Evolutionary conservation across 2,797 vertebrate species (phyloP).

Genomic region (Micromesistius poutassou): DNA sequence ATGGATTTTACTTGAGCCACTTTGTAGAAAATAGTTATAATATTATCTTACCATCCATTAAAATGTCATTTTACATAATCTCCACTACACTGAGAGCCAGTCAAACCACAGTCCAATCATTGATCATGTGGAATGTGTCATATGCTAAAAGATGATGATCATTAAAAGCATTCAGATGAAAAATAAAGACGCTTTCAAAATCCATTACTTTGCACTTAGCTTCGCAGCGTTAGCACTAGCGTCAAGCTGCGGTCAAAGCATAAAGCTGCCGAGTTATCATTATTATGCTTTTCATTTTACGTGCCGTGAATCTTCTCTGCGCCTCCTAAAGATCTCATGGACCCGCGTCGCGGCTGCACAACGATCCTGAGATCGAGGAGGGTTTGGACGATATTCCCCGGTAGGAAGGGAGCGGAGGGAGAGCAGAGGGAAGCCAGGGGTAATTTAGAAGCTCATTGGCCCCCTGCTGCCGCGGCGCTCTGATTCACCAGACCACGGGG

Average conservation of each 20-base stretch:
- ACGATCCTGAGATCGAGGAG: neutral
- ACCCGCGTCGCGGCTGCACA: neutral
- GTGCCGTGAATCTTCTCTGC: constrained; percentile 19
- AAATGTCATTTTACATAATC: neutral
- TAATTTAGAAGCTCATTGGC: constrained; percentile 54
- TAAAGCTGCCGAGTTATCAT: neutral
- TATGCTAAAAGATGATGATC: neutral
- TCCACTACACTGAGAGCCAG: neutral
- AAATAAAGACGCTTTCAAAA: neutral
- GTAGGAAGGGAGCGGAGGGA: constrained; percentile 8
- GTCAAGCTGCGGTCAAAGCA: neutral
- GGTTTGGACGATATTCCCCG: neutral
- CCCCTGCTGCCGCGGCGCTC: constrained; percentile 43
- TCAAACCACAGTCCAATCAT: neutral
- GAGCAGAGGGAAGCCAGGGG: constrained; percentile 8
- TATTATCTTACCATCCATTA: neutral
- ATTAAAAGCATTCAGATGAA: neutral
- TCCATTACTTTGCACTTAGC: neutral
- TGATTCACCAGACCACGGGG: constrained; percentile 40
- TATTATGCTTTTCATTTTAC: neutral
- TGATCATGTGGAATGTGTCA: neutral
- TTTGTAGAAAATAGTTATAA: neutral
- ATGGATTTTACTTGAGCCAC: no score
- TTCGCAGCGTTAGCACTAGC: neutral
- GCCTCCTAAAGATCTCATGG: neutral